phyloP scores from a whole-genome alignment of 2,797 vertebrate species.

The Enteromius trimaculatus region DNA sequence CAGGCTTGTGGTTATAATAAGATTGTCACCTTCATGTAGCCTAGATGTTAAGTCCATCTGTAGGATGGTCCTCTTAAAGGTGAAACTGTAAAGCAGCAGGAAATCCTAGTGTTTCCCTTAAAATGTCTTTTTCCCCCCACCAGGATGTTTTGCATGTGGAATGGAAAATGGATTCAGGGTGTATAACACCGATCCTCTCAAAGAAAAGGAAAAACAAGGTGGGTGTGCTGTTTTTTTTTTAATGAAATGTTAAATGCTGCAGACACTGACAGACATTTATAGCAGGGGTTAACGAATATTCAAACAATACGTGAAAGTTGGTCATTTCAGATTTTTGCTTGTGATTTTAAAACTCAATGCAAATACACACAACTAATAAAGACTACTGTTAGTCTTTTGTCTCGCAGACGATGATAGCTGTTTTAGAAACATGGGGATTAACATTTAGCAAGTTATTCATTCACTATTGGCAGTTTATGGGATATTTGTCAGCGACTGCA shows the following conservation, averaged over 20 bases:
- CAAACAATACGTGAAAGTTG: neutral
- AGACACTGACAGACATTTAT: neutral
- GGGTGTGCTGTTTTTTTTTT: constrained; percentile 54
- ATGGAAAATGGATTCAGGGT: constrained; percentile 99
- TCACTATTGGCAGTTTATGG: neutral
- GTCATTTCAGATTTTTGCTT: neutral
- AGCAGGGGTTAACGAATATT: neutral
- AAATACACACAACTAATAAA: neutral
- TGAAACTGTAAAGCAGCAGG: neutral
- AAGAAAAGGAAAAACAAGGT: constrained; percentile 99
- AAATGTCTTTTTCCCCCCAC: constrained; percentile 54
- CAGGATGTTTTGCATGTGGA: constrained; percentile 98
- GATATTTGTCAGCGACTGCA: neutral
- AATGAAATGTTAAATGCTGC: neutral
- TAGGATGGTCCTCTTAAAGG: neutral
- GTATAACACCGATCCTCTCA: constrained; percentile 98
- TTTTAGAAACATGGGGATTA: neutral
- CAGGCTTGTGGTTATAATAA: neutral
- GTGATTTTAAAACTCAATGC: neutral
- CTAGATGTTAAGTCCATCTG: neutral
- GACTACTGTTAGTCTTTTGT: neutral
- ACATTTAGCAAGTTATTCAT: neutral
- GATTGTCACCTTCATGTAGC: neutral
- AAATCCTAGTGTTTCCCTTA: neutral
- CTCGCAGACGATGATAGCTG: neutral